These are phyloP conservation scores for Notechis scutatus DNA, from an alignment of 2,113 vertebrate genomes.

Conservation along the genomic window DNA sequence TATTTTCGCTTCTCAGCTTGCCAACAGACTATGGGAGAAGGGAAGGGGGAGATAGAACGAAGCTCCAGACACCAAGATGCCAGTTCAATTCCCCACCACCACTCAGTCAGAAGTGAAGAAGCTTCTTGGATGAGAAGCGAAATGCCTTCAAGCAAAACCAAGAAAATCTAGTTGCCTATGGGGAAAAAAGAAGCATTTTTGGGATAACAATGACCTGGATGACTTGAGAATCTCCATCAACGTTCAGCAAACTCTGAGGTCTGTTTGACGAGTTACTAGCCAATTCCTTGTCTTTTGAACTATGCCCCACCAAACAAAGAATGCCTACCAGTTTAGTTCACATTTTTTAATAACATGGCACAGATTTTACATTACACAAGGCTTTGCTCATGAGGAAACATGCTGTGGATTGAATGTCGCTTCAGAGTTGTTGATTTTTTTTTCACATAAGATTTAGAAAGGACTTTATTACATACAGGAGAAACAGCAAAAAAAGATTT, in stretches of 20 bases:
- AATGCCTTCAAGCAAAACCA: too few species aligned
- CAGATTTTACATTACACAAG: slow-evolving; percentile 98
- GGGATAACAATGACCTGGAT: too few species aligned
- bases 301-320: slow-evolving; percentile 71
- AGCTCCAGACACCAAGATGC: too few species aligned
- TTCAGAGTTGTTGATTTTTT: slow-evolving; percentile 67
- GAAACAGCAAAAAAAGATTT: slow-evolving; percentile 90
- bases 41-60: too few species aligned
- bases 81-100: too few species aligned
- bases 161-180: too few species aligned
- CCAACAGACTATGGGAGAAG: too few species aligned
- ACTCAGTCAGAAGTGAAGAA: too few species aligned
- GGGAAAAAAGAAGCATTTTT: too few species aligned
- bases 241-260: not conserved
- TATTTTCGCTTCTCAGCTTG: too few species aligned
- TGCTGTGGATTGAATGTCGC: slow-evolving; percentile 94
- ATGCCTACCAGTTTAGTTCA: slow-evolving; percentile 83
- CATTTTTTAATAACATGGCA: slow-evolving; percentile 99
- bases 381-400: slow-evolving; percentile 93
- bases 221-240: too few species aligned
- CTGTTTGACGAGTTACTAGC: not conserved
- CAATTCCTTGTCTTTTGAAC: not conserved
- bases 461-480: slow-evolving; percentile 93
- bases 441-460: slow-evolving; percentile 95
- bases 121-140: too few species aligned